Evolutionary conservation across 1,140 invertebrate species (phyloP), one percentile per base, ranked within the genome.

Genomic region (Geopemphigus sp.): DNA sequence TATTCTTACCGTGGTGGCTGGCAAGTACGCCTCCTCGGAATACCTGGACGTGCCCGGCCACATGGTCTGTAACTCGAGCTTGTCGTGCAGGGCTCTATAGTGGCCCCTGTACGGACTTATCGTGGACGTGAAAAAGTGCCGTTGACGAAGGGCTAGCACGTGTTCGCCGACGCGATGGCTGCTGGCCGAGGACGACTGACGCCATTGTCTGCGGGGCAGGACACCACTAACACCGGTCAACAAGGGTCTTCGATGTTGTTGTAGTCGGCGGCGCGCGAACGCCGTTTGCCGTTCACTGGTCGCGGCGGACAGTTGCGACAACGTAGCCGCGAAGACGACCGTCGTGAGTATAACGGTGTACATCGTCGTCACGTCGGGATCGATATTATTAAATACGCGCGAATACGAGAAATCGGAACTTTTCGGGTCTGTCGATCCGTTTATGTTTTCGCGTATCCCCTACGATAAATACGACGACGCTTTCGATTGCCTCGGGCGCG

Each of bases 1-100:
- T 47, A 15, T 15, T 22, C 74, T 47, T 50, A 78, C 74, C 74
- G 74, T 78, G 4, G 74, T 78, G 4, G 32, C 22, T 5, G 32
- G 22, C 22, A 78, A 50, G 22, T 11, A 47, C 0, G 10, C 14
- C 17, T 78, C 57, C 57, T 78, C 24, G 3, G 74, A 12, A 17
- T 61, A 47, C 22, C 22, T 63, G 32, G n/a, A 39, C 32, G 57
- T 78, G 22, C 74, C 74, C 0, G 74, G 74, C 74, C 74, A 78
- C 74, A 50, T 63, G 57, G 74, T 14, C 32, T 78, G 56, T 4
- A 50, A 11, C 0, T 63, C 39, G 14, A 78, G 24, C 22, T 78
- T 78, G n/a, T 63, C 22, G 39, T 45, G 39, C 22, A 78, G 10
- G 17, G 54, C 29, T n/a, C 24, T 78, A 39, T 57, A 78, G 57